Conservation (phyloP, 1,140 invertebrate species). For the Drosophila orosa region DNA sequence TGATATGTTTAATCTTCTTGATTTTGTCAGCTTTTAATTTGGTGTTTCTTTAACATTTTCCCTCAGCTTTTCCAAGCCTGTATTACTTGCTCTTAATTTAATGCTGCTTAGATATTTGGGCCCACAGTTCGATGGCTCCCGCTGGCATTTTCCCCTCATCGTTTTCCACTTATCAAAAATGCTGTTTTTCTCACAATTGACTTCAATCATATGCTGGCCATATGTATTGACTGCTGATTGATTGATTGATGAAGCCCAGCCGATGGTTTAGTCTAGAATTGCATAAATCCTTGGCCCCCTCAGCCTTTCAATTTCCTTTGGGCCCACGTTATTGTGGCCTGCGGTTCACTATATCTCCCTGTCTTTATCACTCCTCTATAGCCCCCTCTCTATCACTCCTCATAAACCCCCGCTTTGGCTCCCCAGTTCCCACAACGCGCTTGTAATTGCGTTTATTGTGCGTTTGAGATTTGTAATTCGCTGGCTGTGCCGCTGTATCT, state of each 20-base stretch:
- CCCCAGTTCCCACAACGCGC: conserved; percentile 17
- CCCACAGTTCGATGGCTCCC: conserved; percentile 3
- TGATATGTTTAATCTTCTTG: not conserved
- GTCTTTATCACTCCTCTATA: conserved; percentile 1
- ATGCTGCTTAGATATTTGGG: conserved; percentile 41
- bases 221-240: conserved; percentile 50
- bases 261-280: conserved; percentile 22
- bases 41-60: not conserved
- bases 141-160: not conserved
- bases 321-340: conserved; percentile 42
- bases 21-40: not conserved
- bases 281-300: conserved; percentile 41
- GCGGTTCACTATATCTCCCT: conserved; percentile 35
- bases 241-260: conserved; percentile 61
- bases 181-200: conserved; percentile 63
- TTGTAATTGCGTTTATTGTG: conserved; percentile 80
- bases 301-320: conserved; percentile 66
- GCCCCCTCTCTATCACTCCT: not conserved
- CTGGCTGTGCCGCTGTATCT: conserved; percentile 16
- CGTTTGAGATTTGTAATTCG: conserved; percentile 78
- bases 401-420: not conserved
- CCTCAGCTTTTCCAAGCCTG: too few species aligned
- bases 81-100: too few species aligned
- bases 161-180: conserved; percentile 65
- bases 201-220: conserved; percentile 63